phyloP scores from a whole-genome alignment of 2,888 invertebrate species.

The Cantharis flavilabris region DNA sequence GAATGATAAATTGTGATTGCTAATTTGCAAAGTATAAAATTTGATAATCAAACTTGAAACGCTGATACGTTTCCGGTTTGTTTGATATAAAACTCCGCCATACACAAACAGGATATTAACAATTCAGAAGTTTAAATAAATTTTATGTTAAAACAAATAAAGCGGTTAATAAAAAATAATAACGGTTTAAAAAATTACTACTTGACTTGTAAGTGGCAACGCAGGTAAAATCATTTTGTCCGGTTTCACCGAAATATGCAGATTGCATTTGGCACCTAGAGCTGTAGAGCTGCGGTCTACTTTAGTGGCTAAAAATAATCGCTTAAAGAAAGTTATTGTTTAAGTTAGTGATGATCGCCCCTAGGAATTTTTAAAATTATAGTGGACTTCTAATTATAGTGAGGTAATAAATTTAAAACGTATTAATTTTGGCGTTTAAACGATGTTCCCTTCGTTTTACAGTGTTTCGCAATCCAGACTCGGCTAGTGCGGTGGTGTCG shows the following conservation, averaged over 20 bases:
- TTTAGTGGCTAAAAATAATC: background rate
- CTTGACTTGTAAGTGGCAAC: background rate
- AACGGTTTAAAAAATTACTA: background rate
- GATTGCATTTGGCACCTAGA: background rate
- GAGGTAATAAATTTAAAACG: background rate
- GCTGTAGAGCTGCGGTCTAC: background rate
- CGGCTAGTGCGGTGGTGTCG: background rate
- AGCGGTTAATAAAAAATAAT: background rate
- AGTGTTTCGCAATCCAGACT: background rate
- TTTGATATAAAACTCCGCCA: background rate
- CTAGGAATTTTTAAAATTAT: background rate
- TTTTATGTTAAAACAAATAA: constrained; percentile 1
- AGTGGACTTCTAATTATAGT: background rate
- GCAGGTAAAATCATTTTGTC: background rate
- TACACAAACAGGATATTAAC: background rate
- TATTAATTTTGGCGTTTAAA: background rate
- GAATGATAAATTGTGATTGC: background rate
- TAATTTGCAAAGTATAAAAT: background rate
- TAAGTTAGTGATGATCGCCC: background rate
- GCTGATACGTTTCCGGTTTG: background rate
- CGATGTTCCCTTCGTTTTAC: background rate
- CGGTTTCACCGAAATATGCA: background rate
- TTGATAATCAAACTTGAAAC: background rate
- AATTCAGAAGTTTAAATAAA: constrained; percentile 3
- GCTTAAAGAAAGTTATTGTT: background rate